Percentiles rank a stretch among this genome's conserved stretches.
These are phyloP conservation scores for Rana temporaria DNA, from an alignment of 2,113 vertebrate genomes.

Conservation along the genomic window DNA sequence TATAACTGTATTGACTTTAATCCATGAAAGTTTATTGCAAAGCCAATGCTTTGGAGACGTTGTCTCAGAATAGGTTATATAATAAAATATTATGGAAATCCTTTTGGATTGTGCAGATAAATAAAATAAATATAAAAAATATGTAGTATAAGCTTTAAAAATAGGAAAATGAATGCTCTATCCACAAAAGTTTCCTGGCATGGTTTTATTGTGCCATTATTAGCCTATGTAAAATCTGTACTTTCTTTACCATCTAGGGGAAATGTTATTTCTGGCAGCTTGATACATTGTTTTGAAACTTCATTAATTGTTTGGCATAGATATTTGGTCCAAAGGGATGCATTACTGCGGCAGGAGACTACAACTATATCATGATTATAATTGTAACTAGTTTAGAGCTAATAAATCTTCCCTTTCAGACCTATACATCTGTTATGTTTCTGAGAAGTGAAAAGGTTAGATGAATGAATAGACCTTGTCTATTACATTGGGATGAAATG, in stretches of 20 bases:
- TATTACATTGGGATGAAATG: conserved; percentile 49
- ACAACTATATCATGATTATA: conserved; percentile 55
- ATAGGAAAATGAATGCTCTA: too few relatives aligned
- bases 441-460: conserved; percentile 52
- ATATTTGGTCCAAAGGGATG: conserved; percentile 39
- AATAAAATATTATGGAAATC: background rate
- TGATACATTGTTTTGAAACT: conserved; percentile 48
- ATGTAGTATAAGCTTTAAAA: too few relatives aligned
- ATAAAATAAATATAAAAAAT: background rate
- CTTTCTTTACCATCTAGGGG: background rate
- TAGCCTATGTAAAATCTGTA: background rate
- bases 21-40: background rate
- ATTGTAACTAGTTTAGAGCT: conserved; percentile 46
- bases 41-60: background rate
- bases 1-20: too few relatives aligned
- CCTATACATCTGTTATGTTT: conserved; percentile 45
- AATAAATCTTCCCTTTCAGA: conserved; percentile 50
- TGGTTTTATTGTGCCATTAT: background rate
- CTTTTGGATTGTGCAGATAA: background rate
- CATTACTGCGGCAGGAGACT: conserved; percentile 24
- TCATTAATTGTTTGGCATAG: conserved; percentile 49
- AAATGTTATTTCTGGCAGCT: conserved; percentile 39
- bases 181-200: background rate
- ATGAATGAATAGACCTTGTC: conserved; percentile 54
- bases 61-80: background rate